phyloP scores from a whole-genome alignment of 2,797 vertebrate genomes.

The Fundulus diaphanus region DNA sequence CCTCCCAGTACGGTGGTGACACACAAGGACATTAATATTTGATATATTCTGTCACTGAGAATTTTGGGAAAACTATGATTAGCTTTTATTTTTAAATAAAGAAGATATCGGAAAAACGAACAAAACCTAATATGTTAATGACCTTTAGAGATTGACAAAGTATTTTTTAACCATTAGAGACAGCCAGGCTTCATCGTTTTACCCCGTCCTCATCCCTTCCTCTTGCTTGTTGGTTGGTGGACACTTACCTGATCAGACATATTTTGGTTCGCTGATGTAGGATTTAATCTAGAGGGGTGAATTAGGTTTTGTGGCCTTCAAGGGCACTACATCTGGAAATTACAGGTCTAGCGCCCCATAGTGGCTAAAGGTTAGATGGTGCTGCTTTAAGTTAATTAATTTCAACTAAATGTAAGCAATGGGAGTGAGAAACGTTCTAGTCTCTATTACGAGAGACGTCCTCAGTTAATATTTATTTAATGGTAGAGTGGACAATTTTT shows the following conservation, averaged over 20 bases:
- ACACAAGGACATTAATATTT: constrained; percentile 68
- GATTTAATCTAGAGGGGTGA: no score
- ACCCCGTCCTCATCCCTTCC: not conserved
- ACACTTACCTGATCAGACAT: no score
- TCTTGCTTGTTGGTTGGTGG: not conserved
- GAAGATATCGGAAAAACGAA: not conserved
- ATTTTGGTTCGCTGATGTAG: no score
- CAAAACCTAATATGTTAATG: not conserved
- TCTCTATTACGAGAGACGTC: not conserved
- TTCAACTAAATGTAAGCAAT: not conserved
- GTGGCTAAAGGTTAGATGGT: no score
- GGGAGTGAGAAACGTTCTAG: not conserved
- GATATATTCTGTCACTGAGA: constrained; percentile 25
- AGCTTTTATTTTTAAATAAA: not conserved
- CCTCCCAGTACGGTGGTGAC: constrained; percentile 63
- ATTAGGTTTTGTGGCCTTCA: no score
- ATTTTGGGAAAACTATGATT: not conserved
- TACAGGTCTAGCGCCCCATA: no score
- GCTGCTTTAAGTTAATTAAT: not conserved
- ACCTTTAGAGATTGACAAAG: not conserved
- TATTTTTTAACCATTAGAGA: constrained; percentile 1
- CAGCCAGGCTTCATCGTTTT: not conserved
- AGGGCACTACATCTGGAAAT: no score
- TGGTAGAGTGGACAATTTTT: no score
- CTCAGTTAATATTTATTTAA: not conserved